Conservation (phyloP, 2,113 vertebrate genomes). For the Megatriorchis doriae region DNA sequence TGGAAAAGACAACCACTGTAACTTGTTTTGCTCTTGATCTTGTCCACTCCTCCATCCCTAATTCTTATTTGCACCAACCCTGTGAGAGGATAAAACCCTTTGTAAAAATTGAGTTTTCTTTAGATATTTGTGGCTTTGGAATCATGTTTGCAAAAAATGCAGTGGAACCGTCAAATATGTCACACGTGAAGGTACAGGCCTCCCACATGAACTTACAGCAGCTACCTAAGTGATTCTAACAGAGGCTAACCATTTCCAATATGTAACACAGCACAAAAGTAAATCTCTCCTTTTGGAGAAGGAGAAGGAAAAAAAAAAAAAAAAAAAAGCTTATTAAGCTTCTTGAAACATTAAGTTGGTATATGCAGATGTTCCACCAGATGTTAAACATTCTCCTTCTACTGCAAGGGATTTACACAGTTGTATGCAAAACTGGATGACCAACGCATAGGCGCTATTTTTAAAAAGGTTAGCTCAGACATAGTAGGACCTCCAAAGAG, state of each 20-base stretch:
- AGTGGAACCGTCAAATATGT: neutral
- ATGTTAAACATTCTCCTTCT: neutral
- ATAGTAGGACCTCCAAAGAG: neutral
- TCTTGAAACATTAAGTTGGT: neutral
- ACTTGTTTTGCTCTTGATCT: neutral
- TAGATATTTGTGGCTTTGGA: neutral
- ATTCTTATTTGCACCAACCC: neutral
- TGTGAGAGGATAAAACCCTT: neutral
- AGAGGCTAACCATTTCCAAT: neutral
- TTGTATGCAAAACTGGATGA: neutral
- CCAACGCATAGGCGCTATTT: neutral
- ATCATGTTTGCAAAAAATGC: neutral
- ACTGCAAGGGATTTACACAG: neutral
- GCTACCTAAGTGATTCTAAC: neutral
- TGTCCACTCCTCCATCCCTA: neutral
- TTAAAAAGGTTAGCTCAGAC: neutral
- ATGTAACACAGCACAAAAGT: neutral
- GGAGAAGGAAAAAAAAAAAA: neutral
- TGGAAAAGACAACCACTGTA: neutral
- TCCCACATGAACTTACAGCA: neutral
- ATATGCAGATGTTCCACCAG: neutral
- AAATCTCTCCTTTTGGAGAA: neutral
- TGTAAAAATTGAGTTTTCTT: neutral
- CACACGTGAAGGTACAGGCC: neutral
- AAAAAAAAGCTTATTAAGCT: neutral